These are phyloP conservation scores for Drosophila antonietae DNA, from an alignment of 2,888 invertebrate genomes.

Conservation along the genomic window DNA sequence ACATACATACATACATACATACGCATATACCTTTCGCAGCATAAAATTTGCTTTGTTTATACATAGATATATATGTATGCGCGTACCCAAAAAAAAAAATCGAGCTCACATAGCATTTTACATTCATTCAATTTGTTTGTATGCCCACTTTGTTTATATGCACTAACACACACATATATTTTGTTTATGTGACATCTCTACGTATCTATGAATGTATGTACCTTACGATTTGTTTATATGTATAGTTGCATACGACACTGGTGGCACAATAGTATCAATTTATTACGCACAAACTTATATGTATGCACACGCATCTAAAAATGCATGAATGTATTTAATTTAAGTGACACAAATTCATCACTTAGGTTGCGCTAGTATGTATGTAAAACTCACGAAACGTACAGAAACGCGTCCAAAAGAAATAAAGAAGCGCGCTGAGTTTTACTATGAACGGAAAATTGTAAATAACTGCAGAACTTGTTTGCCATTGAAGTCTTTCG, in stretches of 20 bases:
- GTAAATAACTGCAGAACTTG: slow-evolving; percentile 81
- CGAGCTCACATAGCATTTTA: neutral
- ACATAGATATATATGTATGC: slow-evolving; percentile 5
- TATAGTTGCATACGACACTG: slow-evolving; percentile 34
- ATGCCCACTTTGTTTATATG: slow-evolving; percentile 27
- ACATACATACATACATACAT: neutral
- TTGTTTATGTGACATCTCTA: slow-evolving; percentile 22
- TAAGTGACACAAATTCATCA: slow-evolving; percentile 19
- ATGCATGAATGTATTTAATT: slow-evolving; percentile 24
- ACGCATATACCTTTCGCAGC: neutral
- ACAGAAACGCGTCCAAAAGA: slow-evolving; percentile 42
- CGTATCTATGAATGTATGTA: slow-evolving; percentile 16
- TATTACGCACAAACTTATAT: slow-evolving; percentile 22
- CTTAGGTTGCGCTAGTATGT: slow-evolving; percentile 8
- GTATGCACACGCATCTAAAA: slow-evolving; percentile 7
- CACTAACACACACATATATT: slow-evolving; percentile 10
- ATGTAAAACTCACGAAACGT: slow-evolving; percentile 36
- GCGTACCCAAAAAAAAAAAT: neutral
- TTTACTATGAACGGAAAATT: slow-evolving; percentile 63
- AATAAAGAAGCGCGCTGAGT: slow-evolving; percentile 48
- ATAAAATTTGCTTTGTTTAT: slow-evolving; percentile 31
- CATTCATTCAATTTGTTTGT: slow-evolving; percentile 23
- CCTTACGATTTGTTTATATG: slow-evolving; percentile 52
- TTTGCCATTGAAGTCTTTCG: slow-evolving; percentile 69
- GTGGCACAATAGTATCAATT: slow-evolving; percentile 41